Percentiles rank a stretch among this genome's conserved stretches.
phyloP scores from a whole-genome alignment of 2,888 invertebrate genomes.

The Pandemis heparana region DNA sequence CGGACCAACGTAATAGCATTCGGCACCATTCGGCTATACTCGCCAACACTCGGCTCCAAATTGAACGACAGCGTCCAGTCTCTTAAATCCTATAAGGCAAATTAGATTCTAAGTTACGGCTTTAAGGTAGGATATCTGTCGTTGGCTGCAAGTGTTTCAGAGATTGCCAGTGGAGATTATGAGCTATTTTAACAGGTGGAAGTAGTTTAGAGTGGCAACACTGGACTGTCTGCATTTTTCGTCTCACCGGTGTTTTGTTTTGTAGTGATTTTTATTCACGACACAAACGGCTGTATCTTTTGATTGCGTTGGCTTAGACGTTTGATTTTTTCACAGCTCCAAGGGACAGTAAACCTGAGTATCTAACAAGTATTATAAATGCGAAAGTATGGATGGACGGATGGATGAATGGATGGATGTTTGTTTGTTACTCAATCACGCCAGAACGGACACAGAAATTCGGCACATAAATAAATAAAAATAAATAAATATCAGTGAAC shows the following conservation, averaged over 20 bases:
- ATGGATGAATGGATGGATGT: too few relatives aligned
- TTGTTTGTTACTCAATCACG: too few relatives aligned
- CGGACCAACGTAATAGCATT: constrained; percentile 30
- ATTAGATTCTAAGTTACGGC: neutral
- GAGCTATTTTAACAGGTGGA: neutral
- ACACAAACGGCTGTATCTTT: too few relatives aligned
- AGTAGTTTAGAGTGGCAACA: neutral
- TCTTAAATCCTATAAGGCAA: neutral
- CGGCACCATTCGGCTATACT: constrained; percentile 14
- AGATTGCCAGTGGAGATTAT: constrained; percentile 1
- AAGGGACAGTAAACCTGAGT: too few relatives aligned
- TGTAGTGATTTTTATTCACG: too few relatives aligned
- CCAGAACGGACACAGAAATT: too few relatives aligned
- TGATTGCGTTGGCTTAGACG: too few relatives aligned
- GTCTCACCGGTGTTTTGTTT: neutral
- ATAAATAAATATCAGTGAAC: too few relatives aligned
- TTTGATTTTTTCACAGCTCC: too few relatives aligned
- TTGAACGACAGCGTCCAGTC: neutral
- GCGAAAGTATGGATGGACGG: too few relatives aligned
- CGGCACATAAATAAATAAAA: too few relatives aligned
- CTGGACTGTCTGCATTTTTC: neutral
- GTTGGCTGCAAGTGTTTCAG: neutral
- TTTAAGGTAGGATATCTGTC: neutral
- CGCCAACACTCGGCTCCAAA: constrained; percentile 16
- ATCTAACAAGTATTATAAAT: too few relatives aligned